These are phyloP conservation scores for Diplogasteroides magnus DNA, from an alignment of 1,140 invertebrate species.

Conservation along the genomic window DNA sequence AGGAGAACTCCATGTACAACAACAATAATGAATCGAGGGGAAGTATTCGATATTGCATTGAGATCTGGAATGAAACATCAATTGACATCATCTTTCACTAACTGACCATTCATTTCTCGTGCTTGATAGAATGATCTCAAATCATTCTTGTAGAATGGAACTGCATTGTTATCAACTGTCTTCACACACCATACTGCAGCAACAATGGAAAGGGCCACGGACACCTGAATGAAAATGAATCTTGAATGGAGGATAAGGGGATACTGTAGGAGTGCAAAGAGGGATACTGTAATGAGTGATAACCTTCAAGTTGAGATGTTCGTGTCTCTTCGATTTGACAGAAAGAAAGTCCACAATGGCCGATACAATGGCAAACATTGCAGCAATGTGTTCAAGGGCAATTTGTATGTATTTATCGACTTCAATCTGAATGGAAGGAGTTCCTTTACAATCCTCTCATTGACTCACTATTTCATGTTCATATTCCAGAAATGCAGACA, in stretches of 20 bases:
- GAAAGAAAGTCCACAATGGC: constrained; percentile 46
- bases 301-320: constrained; percentile 49
- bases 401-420: constrained; percentile 52
- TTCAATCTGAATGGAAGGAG: background rate
- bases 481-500: constrained; percentile 48
- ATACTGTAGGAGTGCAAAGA: too few species aligned
- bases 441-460: background rate
- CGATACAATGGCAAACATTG: constrained; percentile 42
- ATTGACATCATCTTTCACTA: background rate
- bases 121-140: constrained; percentile 37
- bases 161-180: constrained; percentile 49
- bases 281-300: background rate
- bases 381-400: constrained; percentile 48
- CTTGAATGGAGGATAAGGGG: too few species aligned
- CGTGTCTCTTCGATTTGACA: constrained; percentile 25
- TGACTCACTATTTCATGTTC: constrained; percentile 39
- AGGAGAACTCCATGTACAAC: constrained; percentile 48
- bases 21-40: constrained; percentile 41
- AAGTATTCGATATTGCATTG: constrained; percentile 27
- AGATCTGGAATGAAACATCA: constrained; percentile 16
- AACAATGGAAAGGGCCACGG: constrained; percentile 47
- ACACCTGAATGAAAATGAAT: constrained; percentile 28
- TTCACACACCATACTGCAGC: constrained; percentile 52
- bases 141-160: constrained; percentile 51
- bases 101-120: constrained; percentile 11